A percentile compares a stretch with the other conserved stretches of the same genome.
These are phyloP conservation scores for Papilio demoleus DNA, from an alignment of 2,888 invertebrate genomes.

Conservation along the genomic window DNA sequence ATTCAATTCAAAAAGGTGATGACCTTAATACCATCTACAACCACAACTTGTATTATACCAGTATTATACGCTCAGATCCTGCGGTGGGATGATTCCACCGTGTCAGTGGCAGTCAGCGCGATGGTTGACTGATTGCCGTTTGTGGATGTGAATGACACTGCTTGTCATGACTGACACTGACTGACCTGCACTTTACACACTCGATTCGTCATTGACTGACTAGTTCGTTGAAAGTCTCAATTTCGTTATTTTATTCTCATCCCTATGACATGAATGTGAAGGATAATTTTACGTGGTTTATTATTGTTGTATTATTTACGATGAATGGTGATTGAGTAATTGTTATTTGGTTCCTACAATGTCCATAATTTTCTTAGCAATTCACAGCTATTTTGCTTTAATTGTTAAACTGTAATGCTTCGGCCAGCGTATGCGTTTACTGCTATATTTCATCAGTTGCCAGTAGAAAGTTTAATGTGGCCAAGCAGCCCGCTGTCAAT, in stretches of 20 bases:
- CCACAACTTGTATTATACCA: background rate
- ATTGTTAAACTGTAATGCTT: too few species aligned
- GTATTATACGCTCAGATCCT: slow-evolving; percentile 45
- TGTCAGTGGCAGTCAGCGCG: slow-evolving; percentile 44
- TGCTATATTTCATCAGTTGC: too few species aligned
- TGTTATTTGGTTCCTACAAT: too few species aligned
- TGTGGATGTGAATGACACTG: slow-evolving; percentile 42
- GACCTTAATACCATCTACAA: too few species aligned
- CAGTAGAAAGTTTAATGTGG: too few species aligned
- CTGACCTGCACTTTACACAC: slow-evolving; percentile 34
- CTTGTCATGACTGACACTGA: slow-evolving; percentile 27
- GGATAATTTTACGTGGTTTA: slow-evolving; percentile 14
- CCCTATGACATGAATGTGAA: background rate
- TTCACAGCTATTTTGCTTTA: background rate
- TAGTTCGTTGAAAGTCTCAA: slow-evolving; percentile 13
- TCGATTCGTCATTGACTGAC: slow-evolving; percentile 31
- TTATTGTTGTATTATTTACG: slow-evolving; percentile 4
- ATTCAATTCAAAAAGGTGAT: too few species aligned
- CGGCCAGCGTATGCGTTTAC: too few species aligned
- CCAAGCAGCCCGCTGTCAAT: too few species aligned
- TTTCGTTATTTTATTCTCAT: background rate
- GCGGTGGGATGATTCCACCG: slow-evolving; percentile 43
- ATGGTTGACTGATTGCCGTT: slow-evolving; percentile 48
- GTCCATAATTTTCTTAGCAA: background rate
- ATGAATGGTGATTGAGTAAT: background rate